A percentile compares a stretch with the other conserved stretches of the same genome.
Evolutionary conservation across 2,888 invertebrate genomes (phyloP).

Genomic region (Agrilus cyanescens): DNA sequence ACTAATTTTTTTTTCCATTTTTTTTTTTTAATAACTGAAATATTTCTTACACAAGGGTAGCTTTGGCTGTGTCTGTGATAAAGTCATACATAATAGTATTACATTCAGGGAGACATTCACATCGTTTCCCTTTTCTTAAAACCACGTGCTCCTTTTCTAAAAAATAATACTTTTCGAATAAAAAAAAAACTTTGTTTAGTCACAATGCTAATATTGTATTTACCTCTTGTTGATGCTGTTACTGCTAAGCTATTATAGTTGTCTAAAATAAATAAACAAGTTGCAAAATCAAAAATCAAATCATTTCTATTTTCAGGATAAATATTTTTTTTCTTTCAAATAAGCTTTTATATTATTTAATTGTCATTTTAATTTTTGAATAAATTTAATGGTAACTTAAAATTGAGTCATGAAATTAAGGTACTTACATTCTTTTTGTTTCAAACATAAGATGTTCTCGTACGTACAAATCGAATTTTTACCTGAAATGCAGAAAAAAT

Average conservation of each 20-base stretch:
- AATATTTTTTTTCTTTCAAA: too few species aligned
- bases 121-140: constrained; percentile 5
- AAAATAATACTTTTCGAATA: constrained; percentile 1
- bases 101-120: constrained; percentile 15
- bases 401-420: too few species aligned
- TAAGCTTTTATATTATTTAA: too few species aligned
- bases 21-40: too few species aligned
- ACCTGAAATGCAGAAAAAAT: constrained; percentile 1
- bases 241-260: neutral
- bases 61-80: constrained; percentile 8
- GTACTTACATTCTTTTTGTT: constrained; percentile 6
- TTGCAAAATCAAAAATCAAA: neutral
- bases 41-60: constrained; percentile 9
- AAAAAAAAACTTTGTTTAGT: too few species aligned
- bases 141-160: neutral
- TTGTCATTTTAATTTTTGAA: too few species aligned
- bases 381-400: too few species aligned
- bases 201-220: too few species aligned
- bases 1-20: too few species aligned
- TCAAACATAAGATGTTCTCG: constrained; percentile 11
- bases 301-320: too few species aligned
- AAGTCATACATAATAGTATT: constrained; percentile 11
- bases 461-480: constrained; percentile 7
- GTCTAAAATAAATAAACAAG: constrained; percentile 1
- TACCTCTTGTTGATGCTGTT: neutral